Percentiles rank a stretch among this genome's conserved stretches.
Conservation (phyloP, 2,113 vertebrate species). For the Zapus hudsonius region DNA sequence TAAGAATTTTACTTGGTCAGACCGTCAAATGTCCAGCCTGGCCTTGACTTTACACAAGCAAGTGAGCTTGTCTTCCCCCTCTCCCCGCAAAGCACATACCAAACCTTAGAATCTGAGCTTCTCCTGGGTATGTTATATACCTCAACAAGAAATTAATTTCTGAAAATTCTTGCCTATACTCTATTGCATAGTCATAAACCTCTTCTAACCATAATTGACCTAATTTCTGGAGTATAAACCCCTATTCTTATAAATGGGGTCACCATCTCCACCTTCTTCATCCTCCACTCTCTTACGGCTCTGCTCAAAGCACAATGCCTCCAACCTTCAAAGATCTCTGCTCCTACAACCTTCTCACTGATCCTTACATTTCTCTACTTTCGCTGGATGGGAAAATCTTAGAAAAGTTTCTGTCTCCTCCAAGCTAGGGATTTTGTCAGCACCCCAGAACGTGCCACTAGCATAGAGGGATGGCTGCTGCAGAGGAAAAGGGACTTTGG, state of each 20-base stretch:
- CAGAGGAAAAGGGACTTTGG: neutral
- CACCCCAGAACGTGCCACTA: neutral
- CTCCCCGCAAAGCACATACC: neutral
- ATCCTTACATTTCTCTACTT: neutral
- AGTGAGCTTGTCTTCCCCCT: neutral
- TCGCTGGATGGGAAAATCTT: neutral
- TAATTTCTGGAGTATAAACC: neutral
- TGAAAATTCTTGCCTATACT: slow-evolving; percentile 35
- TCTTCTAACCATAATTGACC: neutral
- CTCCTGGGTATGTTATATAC: neutral
- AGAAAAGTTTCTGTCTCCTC: neutral
- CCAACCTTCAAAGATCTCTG: neutral
- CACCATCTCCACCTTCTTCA: neutral
- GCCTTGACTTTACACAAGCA: neutral
- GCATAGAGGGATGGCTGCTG: neutral
- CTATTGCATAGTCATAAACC: slow-evolving; percentile 51
- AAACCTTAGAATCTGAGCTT: neutral
- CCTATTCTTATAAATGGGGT: neutral
- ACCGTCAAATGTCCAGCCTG: neutral
- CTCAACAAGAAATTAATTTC: slow-evolving; percentile 41
- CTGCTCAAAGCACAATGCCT: neutral
- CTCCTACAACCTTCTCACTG: neutral
- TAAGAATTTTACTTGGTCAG: neutral
- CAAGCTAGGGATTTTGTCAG: neutral
- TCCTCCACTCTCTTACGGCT: neutral